Evolutionary conservation across 2,888 invertebrate species (phyloP).

Genomic region (Metopia argyrocephala): DNA sequence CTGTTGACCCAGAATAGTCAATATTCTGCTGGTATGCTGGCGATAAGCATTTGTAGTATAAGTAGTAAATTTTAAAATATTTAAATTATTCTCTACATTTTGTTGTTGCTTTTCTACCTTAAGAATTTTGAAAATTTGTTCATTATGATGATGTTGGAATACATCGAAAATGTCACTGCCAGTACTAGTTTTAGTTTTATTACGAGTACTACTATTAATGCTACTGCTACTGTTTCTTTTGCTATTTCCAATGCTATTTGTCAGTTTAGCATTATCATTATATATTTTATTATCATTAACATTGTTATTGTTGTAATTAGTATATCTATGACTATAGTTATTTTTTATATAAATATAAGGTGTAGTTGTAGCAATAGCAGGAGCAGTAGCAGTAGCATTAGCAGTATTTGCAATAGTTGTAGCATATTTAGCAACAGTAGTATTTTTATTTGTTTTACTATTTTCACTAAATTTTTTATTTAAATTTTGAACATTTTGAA

Average conservation of each 20-base stretch:
- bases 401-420: constrained; percentile 11
- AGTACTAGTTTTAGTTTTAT: background rate
- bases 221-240: background rate
- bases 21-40: constrained; percentile 33
- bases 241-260: background rate
- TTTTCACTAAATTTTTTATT: constrained; percentile 28
- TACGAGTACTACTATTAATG: background rate
- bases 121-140: too few species aligned
- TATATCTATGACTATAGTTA: background rate
- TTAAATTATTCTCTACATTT: constrained; percentile 10
- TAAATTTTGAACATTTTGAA: background rate
- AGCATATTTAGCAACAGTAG: background rate
- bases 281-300: too few species aligned
- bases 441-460: constrained; percentile 1
- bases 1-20: constrained; percentile 52
- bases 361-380: constrained; percentile 7
- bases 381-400: constrained; percentile 21
- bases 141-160: too few species aligned
- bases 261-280: background rate
- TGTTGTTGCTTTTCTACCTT: background rate
- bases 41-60: background rate
- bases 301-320: background rate
- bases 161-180: too few species aligned
- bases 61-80: constrained; percentile 4
- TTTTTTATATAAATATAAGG: background rate